Conservation (phyloP, 2,797 vertebrate genomes). For the Pteropus rufus region DNA sequence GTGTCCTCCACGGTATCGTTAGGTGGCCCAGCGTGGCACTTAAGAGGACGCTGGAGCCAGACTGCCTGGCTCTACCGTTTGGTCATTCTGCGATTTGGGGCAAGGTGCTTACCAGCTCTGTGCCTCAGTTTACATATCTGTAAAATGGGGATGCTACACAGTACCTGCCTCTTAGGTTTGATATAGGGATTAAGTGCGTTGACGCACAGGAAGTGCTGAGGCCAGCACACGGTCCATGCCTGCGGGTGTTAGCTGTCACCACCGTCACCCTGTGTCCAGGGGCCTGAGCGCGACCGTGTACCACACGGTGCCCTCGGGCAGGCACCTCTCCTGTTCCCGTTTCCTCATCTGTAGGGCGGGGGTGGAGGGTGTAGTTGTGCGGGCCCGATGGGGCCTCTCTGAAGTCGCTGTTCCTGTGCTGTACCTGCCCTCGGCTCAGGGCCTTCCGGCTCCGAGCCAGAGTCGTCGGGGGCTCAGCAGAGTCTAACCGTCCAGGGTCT, state of each 20-base stretch:
- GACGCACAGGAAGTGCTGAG: neutral
- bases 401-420: neutral
- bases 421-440: neutral
- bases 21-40: neutral
- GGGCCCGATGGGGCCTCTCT: neutral
- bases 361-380: neutral
- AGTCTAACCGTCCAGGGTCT: too few relatives aligned
- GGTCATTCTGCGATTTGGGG: neutral
- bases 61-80: neutral
- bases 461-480: neutral
- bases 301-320: neutral
- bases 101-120: neutral
- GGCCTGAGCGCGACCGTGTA: neutral
- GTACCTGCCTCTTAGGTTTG: neutral
- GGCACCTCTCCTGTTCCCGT: neutral
- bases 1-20: neutral
- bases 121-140: neutral
- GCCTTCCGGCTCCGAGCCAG: neutral
- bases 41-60: neutral
- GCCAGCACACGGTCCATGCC: accelerated
- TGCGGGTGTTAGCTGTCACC: neutral
- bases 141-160: neutral
- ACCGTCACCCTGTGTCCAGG: neutral
- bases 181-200: neutral
- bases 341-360: neutral